phyloP scores from a whole-genome alignment of 2,888 invertebrate genomes.

The Melanotus villosus region DNA sequence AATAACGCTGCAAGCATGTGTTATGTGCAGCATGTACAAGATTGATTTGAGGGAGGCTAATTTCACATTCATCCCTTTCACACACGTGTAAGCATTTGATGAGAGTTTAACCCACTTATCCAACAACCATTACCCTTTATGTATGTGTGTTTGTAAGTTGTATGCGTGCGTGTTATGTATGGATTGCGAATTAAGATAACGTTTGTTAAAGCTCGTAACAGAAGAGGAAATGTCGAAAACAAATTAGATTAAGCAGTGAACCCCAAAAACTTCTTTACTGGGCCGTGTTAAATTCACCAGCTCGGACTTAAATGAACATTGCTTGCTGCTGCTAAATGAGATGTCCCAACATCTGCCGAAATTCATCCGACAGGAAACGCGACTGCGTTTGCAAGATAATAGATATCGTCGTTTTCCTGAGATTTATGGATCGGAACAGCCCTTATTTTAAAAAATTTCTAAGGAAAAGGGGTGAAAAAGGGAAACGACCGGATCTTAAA shows the following conservation, averaged over 20 bases:
- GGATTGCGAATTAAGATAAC: conserved; percentile 9
- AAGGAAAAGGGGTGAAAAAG: neutral
- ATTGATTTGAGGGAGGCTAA: too few relatives aligned
- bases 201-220: neutral
- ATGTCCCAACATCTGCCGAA: conserved; percentile 33
- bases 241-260: conserved; percentile 21
- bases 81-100: conserved; percentile 31
- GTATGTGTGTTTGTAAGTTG: too few relatives aligned
- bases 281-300: conserved; percentile 6
- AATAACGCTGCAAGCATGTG: too few relatives aligned
- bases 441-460: neutral
- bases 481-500: too few relatives aligned
- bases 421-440: conserved; percentile 33
- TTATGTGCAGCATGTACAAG: too few relatives aligned
- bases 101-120: conserved; percentile 34
- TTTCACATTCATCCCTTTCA: conserved; percentile 30
- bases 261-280: conserved; percentile 16
- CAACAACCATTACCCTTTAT: conserved; percentile 1
- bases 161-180: neutral
- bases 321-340: conserved; percentile 32
- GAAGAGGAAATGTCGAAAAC: conserved; percentile 13
- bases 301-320: conserved; percentile 9
- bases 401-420: conserved; percentile 25
- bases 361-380: conserved; percentile 28
- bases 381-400: conserved; percentile 30